Base-by-base conservation (phyloP, 2,797 vertebrate genomes). In the Poecilia picta region DNA sequence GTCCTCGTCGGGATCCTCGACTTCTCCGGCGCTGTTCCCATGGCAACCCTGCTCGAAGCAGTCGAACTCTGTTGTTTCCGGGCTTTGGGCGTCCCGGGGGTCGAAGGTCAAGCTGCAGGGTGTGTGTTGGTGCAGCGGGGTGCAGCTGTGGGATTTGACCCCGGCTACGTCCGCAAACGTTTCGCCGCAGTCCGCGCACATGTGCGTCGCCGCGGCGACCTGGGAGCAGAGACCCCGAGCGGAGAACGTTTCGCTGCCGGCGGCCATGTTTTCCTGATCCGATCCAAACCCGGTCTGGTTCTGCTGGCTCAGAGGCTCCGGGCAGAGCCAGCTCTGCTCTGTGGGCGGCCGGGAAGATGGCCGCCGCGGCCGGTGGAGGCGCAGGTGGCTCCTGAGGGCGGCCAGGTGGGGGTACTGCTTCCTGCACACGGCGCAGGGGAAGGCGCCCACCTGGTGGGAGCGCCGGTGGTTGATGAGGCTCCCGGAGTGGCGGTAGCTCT, bases 391-490 rank as follows among this genome's bases (percentile, higher is more conserved):
- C 66, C 96, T 97, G 47, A 98, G 93, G 12, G 97, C 97, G 2
- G 97, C 97, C 46, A 98, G 89, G 74, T 98, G 97, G 71, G 96
- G 96, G 77, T 97, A 97, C 72, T 91, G 97, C 81, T 97, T 97
- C 53, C 95, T 95, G 90, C 97, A 98, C 46, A 97, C 90, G 0
- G 97, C 96, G 39, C 97, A 98, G 81, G 96, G 95, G 89, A 96
- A 98, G 84, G 96, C 93, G 33, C 97, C 97, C 0, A 97, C 96
- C 87, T 97, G 96, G 86, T 98, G 98, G n/a, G 97, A 98, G 79
- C 97, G 95, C 80, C 97, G 97, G 93, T 98, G 97, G 92, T 98
- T 98, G 79, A 97, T 97, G 31, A 98, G 94, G 89, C 97, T 98
- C 70, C 97, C 98, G 0, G 97, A 97, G 85, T 98, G 98, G 13